phyloP scores from a whole-genome alignment of 2,797 vertebrate species.

The Melanogrammus aeglefinus region DNA sequence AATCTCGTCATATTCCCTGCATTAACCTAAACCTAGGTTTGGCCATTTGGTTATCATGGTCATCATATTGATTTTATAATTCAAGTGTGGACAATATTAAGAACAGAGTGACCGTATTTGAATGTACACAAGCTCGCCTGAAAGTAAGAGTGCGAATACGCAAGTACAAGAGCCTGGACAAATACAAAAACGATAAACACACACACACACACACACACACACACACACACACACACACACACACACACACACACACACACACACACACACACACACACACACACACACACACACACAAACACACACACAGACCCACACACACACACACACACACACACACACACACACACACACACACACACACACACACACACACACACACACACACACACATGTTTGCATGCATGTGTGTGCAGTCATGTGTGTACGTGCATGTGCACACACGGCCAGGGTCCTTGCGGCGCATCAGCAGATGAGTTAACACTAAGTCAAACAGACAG shows the following conservation, averaged over 20 bases:
- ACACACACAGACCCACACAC: neutral
- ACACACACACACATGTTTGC: neutral
- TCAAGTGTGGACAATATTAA: neutral
- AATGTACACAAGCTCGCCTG: neutral
- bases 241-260: neutral
- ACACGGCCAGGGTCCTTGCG: slow-evolving; percentile 9
- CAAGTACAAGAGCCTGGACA: neutral
- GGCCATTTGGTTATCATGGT: neutral
- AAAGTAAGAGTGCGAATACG: neutral
- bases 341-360: neutral
- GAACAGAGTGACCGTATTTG: neutral
- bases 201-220: slow-evolving; percentile 2
- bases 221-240: slow-evolving; percentile 11
- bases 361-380: slow-evolving; percentile 21
- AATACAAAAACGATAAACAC: neutral
- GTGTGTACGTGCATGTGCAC: neutral
- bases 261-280: neutral
- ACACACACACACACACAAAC: slow-evolving; percentile 21
- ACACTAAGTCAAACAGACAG: slow-evolving; percentile 60
- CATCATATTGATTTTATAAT: neutral
- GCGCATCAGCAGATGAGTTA: slow-evolving; percentile 48
- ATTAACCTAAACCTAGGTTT: neutral
- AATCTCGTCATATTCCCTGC: no score
- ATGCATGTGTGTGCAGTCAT: neutral
- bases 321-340: slow-evolving; percentile 22